These are phyloP conservation scores for Orchesella cincta DNA, from an alignment of 1,140 invertebrate genomes.

Conservation along the genomic window DNA sequence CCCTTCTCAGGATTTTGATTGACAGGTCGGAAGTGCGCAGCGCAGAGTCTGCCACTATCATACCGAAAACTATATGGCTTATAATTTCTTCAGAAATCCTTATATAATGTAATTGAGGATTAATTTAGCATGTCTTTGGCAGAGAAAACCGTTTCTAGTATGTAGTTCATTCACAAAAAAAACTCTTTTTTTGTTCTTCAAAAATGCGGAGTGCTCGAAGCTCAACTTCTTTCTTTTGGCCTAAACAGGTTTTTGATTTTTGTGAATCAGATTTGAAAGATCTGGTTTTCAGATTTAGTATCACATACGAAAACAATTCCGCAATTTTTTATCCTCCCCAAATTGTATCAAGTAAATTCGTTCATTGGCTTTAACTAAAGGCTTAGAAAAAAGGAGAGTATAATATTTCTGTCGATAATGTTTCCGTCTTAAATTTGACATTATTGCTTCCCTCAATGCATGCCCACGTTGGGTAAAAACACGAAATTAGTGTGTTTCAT, in stretches of 20 bases:
- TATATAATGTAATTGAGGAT: too few relatives aligned
- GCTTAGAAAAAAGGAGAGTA: not conserved
- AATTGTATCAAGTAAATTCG: not conserved
- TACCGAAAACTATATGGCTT: too few relatives aligned
- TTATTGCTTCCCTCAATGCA: not conserved
- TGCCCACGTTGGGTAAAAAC: not conserved
- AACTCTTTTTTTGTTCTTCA: too few relatives aligned
- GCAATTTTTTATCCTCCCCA: not conserved
- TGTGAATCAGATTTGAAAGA: not conserved
- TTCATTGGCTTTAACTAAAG: too few relatives aligned
- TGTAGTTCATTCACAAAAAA: too few relatives aligned
- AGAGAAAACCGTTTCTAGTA: not conserved
- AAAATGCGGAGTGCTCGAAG: too few relatives aligned
- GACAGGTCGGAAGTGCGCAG: too few relatives aligned
- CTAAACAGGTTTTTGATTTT: not conserved
- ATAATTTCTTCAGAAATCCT: too few relatives aligned
- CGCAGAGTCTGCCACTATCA: too few relatives aligned
- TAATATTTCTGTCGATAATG: not conserved
- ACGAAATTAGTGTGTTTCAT: not conserved
- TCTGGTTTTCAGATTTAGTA: not conserved
- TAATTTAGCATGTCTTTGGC: not conserved
- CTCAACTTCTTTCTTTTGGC: too few relatives aligned
- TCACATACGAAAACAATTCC: not conserved
- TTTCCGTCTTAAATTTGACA: not conserved
- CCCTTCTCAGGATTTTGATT: too few relatives aligned